phyloP scores from a whole-genome alignment of 2,888 invertebrate genomes.

The Heliconius hortense region DNA sequence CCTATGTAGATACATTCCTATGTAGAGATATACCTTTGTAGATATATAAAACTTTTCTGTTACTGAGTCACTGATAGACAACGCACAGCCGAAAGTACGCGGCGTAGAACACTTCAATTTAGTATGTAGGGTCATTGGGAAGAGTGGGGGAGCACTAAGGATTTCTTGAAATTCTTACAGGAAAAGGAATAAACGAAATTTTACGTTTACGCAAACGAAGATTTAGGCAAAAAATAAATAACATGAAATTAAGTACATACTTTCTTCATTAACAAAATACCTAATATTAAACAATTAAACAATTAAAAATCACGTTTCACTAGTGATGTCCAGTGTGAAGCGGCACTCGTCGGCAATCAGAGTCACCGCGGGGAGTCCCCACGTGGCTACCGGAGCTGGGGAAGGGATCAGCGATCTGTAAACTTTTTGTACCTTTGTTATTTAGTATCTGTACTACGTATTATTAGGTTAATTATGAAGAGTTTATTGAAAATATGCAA shows the following conservation, averaged over 20 bases:
- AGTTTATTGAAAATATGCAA: slow-evolving; percentile 71
- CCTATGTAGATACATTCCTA: too few species aligned
- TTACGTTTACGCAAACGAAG: too few species aligned
- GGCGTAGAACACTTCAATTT: too few species aligned
- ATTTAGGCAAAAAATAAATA: too few species aligned
- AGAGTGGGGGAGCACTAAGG: too few species aligned
- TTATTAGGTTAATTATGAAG: slow-evolving; percentile 40
- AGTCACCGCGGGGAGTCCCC: slow-evolving; percentile 70
- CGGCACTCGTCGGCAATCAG: slow-evolving; percentile 76
- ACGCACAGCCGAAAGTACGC: too few species aligned
- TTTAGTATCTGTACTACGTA: slow-evolving; percentile 17
- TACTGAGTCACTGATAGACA: too few species aligned
- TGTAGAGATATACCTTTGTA: too few species aligned
- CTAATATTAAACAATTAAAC: slow-evolving; percentile 17
- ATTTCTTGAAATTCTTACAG: too few species aligned
- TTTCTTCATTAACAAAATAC: neutral
- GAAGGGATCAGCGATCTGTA: slow-evolving; percentile 62
- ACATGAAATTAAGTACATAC: neutral
- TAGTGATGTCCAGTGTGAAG: slow-evolving; percentile 67
- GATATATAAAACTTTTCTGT: too few species aligned
- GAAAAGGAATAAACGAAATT: too few species aligned
- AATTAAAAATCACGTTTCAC: slow-evolving; percentile 41
- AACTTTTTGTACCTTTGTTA: slow-evolving; percentile 46
- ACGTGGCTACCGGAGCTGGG: slow-evolving; percentile 65
- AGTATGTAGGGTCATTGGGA: too few species aligned